phyloP scores from a whole-genome alignment of 2,888 invertebrate genomes.

The Balanococcus diminutus region DNA sequence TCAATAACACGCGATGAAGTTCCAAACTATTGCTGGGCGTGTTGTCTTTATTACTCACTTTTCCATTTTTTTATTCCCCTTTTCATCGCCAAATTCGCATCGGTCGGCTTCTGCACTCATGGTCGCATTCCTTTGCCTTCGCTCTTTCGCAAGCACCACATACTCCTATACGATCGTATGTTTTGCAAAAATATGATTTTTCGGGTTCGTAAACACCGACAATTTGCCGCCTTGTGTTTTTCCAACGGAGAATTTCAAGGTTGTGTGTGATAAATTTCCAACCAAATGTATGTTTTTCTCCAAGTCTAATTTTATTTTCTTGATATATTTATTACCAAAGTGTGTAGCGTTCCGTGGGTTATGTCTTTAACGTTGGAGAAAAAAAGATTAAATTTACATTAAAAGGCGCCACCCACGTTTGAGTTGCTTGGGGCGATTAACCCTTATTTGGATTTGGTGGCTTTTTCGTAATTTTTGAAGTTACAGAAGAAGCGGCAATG shows the following conservation, averaged over 20 bases:
- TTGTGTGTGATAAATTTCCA: not conserved
- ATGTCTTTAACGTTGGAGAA: not conserved
- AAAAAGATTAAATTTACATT: too few species aligned
- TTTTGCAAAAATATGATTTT: not conserved
- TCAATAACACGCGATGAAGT: conserved; percentile 45
- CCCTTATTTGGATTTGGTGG: too few species aligned
- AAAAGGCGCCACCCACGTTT: too few species aligned
- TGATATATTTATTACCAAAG: not conserved
- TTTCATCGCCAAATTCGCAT: not conserved
- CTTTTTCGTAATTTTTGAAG: too few species aligned
- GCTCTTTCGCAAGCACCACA: not conserved
- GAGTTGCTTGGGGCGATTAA: too few species aligned
- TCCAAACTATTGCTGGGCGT: conserved; percentile 29
- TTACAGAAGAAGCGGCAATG: too few species aligned
- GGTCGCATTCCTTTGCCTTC: not conserved
- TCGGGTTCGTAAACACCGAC: not conserved
- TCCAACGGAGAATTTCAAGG: not conserved
- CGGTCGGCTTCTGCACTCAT: not conserved
- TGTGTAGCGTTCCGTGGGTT: not conserved
- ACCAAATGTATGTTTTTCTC: not conserved
- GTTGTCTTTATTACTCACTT: conserved; percentile 39
- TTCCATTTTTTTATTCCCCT: not conserved
- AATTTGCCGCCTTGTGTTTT: not conserved
- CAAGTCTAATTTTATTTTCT: not conserved
- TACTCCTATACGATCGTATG: not conserved